Percentiles rank a stretch among this genome's conserved stretches.
These are phyloP conservation scores for Norana najaformis DNA, from an alignment of 2,888 invertebrate species.

Conservation along the genomic window DNA sequence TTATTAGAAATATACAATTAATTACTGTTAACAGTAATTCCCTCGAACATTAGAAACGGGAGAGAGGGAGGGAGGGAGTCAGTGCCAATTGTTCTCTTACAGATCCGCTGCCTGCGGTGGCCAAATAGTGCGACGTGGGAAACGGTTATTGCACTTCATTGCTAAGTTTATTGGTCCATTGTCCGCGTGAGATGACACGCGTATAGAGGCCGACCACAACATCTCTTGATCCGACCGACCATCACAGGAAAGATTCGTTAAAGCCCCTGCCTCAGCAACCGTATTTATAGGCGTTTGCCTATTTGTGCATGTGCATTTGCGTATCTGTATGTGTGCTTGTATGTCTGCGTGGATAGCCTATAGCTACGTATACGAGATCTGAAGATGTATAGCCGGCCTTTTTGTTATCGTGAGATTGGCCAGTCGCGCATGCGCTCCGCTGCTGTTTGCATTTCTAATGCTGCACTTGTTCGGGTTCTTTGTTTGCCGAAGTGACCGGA, in stretches of 20 bases:
- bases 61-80: not conserved
- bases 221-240: not conserved
- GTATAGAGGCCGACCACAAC: not conserved
- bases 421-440: not conserved
- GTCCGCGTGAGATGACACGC: too few species aligned
- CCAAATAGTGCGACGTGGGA: not conserved
- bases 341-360: not conserved
- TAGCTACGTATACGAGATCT: not conserved
- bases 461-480: not conserved
- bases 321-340: not conserved
- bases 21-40: not conserved
- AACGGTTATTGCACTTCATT: not conserved
- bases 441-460: not conserved
- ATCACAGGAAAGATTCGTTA: not conserved
- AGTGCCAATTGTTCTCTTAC: not conserved
- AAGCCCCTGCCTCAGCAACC: not conserved
- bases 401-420: not conserved
- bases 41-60: not conserved
- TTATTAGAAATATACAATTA: not conserved
- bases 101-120: not conserved
- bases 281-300: not conserved
- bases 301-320: not conserved
- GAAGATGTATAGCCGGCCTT: not conserved
- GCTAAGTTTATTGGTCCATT: not conserved
- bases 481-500: conserved; percentile 13